A percentile compares a stretch with the other conserved stretches of the same genome.
These are phyloP conservation scores for Camelus dromedarius DNA, from an alignment of 2,113 vertebrate species.

Conservation along the genomic window DNA sequence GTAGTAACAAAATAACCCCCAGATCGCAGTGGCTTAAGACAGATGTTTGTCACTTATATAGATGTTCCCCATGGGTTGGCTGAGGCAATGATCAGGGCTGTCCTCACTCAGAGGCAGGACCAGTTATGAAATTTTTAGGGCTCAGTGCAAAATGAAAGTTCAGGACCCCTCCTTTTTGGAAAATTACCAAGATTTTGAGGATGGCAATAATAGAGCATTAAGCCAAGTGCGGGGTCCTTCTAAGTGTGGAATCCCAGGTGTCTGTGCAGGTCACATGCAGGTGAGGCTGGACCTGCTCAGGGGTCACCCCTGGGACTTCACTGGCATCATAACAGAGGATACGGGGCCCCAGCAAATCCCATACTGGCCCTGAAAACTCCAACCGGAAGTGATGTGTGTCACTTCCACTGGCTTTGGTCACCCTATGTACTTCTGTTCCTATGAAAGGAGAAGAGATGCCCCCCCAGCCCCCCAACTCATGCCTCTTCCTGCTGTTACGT, in stretches of 20 bases:
- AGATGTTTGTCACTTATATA: not conserved
- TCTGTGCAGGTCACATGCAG: fast-evolving
- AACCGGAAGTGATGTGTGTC: not conserved
- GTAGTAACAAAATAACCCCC: not conserved
- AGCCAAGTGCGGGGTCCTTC: not conserved
- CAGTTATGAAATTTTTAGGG: not conserved
- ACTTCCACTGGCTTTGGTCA: not conserved
- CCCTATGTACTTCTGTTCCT: not conserved
- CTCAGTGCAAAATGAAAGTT: not conserved
- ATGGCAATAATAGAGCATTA: not conserved
- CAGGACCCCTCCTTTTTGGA: not conserved
- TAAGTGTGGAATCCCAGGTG: not conserved
- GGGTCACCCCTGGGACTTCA: fast-evolving
- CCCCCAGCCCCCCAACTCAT: not conserved
- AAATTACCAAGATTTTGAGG: not conserved
- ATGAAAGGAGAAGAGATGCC: too few species aligned
- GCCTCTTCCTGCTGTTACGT: too few species aligned
- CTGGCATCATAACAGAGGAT: not conserved
- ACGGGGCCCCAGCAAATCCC: not conserved
- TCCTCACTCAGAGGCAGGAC: too few species aligned
- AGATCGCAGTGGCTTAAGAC: not conserved
- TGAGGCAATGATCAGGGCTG: not conserved
- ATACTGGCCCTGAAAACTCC: not conserved
- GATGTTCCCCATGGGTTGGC: fast-evolving
- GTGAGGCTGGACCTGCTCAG: not conserved